Conservation (phyloP, 2,797 vertebrate species). For the Myotis vivesi region DNA sequence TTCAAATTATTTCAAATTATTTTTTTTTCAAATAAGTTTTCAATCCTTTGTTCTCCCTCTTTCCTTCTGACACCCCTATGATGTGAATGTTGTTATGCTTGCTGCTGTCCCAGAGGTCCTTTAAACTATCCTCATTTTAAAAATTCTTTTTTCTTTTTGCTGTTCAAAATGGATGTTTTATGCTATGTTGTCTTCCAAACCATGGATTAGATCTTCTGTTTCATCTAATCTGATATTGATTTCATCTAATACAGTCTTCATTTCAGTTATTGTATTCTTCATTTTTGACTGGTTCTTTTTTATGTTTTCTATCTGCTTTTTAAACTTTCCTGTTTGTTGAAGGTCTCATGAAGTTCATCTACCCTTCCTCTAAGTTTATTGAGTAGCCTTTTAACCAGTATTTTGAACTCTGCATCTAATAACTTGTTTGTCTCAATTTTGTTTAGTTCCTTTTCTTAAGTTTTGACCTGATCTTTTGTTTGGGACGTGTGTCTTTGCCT, state of each 20-base stretch:
- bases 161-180: not conserved
- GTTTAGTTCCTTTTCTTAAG: not conserved
- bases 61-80: not conserved
- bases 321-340: not conserved
- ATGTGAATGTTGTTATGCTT: not conserved
- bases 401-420: not conserved
- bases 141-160: not conserved
- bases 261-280: not conserved
- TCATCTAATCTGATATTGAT: not conserved
- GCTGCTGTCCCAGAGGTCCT: not conserved
- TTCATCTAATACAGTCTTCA: not conserved
- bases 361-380: not conserved
- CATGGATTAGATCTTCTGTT: not conserved
- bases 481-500: not conserved
- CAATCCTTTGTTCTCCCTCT: not conserved
- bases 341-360: not conserved
- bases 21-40: not conserved
- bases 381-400: not conserved
- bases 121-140: not conserved
- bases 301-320: not conserved
- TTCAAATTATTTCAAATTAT: not conserved
- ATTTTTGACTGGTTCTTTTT: not conserved
- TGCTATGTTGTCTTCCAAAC: not conserved
- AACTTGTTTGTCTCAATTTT: not conserved
- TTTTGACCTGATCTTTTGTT: not conserved